Percentiles rank a stretch among this genome's conserved stretches.
Evolutionary conservation across 2,888 invertebrate genomes (phyloP).

Genomic region (Cheilosia grossa): DNA sequence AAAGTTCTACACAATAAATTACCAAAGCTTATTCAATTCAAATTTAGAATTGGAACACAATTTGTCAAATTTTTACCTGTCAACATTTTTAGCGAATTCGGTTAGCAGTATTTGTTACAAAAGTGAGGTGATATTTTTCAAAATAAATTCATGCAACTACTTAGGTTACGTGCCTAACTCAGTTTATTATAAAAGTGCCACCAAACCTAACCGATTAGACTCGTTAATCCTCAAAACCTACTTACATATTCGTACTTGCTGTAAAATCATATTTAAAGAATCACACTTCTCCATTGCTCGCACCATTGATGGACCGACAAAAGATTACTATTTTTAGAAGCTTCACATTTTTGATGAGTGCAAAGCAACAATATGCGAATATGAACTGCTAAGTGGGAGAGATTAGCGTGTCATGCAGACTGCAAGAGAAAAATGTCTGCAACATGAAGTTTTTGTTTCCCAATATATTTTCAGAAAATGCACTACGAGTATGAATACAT

Average conservation of each 20-base stretch:
- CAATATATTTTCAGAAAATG: neutral
- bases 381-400: conserved; percentile 26
- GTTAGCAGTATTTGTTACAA: too few species aligned
- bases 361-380: conserved; percentile 16
- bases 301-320: conserved; percentile 44
- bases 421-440: conserved; percentile 11
- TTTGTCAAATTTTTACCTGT: too few species aligned
- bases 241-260: neutral
- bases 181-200: too few species aligned
- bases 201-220: too few species aligned
- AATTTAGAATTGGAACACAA: too few species aligned
- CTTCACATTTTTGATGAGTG: conserved; percentile 19
- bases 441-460: neutral
- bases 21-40: too few species aligned
- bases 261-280: conserved; percentile 14
- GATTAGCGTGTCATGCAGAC: conserved; percentile 30
- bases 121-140: too few species aligned
- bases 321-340: conserved; percentile 30
- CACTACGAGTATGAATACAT: neutral
- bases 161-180: too few species aligned
- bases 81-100: too few species aligned
- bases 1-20: too few species aligned
- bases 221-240: neutral
- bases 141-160: too few species aligned
- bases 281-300: conserved; percentile 21